These are phyloP conservation scores for Polypterus bichir DNA, from an alignment of 2,113 vertebrate species.

Conservation along the genomic window DNA sequence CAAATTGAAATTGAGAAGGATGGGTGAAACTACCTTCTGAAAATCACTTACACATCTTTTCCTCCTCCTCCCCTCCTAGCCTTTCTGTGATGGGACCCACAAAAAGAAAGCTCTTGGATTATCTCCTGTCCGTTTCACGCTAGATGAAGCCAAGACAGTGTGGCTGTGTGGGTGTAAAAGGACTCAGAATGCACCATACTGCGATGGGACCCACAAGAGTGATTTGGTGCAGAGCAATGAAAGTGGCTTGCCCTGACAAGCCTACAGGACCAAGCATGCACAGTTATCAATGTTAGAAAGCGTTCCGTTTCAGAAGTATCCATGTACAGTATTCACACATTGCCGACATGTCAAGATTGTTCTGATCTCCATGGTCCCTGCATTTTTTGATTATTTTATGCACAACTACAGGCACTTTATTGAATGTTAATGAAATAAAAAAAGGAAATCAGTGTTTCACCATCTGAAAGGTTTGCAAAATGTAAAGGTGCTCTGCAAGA, in stretches of 20 bases:
- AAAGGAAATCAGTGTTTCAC: too few relatives aligned
- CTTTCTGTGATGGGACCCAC: conserved; percentile 75
- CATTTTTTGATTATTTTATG: too few relatives aligned
- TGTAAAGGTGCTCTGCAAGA: too few relatives aligned
- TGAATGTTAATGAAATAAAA: too few relatives aligned
- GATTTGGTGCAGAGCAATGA: conserved; percentile 28
- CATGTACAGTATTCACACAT: background rate
- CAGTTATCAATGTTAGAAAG: background rate
- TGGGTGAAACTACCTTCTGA: background rate
- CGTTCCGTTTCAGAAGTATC: background rate
- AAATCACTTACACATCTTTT: background rate
- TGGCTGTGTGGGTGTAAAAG: conserved; percentile 69
- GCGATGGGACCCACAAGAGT: conserved; percentile 63
- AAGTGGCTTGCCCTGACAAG: background rate
- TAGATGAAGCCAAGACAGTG: conserved; percentile 27
- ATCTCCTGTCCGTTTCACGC: conserved; percentile 55
- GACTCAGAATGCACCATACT: conserved; percentile 55
- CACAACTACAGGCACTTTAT: too few relatives aligned
- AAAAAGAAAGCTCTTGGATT: conserved; percentile 37
- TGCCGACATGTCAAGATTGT: too few relatives aligned
- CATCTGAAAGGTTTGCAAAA: too few relatives aligned
- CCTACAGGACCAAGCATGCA: too few relatives aligned
- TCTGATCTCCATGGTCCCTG: too few relatives aligned
- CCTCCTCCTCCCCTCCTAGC: conserved; percentile 35
- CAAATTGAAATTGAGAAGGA: too few relatives aligned